phyloP scores from a whole-genome alignment of 2,888 invertebrate genomes.

The Matsumyia berberina region DNA sequence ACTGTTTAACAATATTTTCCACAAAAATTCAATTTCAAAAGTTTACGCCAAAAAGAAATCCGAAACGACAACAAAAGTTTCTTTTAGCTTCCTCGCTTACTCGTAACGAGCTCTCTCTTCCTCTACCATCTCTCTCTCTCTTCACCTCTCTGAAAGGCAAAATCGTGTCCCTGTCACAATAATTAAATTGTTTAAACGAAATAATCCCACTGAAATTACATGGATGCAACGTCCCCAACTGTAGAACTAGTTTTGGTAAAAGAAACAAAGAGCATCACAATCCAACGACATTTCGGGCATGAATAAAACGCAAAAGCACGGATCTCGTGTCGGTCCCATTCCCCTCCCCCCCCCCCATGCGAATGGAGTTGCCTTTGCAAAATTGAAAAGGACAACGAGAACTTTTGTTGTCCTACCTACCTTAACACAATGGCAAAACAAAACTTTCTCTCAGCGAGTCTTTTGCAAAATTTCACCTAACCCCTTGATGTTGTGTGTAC shows the following conservation, averaged over 20 bases:
- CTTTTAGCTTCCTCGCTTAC: not conserved
- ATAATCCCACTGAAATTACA: conserved; percentile 64
- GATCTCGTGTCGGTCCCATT: conserved; percentile 8
- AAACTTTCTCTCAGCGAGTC: conserved; percentile 44
- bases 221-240: conserved; percentile 47
- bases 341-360: not conserved
- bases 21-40: too few relatives aligned
- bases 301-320: conserved; percentile 55
- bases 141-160: conserved; percentile 32
- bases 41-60: too few relatives aligned
- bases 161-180: conserved; percentile 65
- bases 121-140: not conserved
- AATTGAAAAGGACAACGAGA: conserved; percentile 61
- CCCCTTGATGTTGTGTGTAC: not conserved
- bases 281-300: conserved; percentile 53
- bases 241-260: conserved; percentile 39
- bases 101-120: too few relatives aligned
- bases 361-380: conserved; percentile 23
- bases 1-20: too few relatives aligned
- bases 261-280: conserved; percentile 43
- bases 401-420: conserved; percentile 38
- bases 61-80: conserved; percentile 1
- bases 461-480: conserved; percentile 11
- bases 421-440: conserved; percentile 35
- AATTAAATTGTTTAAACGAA: conserved; percentile 70